Conservation (phyloP, 1,140 invertebrate species). For the Drosophila tani region DNA sequence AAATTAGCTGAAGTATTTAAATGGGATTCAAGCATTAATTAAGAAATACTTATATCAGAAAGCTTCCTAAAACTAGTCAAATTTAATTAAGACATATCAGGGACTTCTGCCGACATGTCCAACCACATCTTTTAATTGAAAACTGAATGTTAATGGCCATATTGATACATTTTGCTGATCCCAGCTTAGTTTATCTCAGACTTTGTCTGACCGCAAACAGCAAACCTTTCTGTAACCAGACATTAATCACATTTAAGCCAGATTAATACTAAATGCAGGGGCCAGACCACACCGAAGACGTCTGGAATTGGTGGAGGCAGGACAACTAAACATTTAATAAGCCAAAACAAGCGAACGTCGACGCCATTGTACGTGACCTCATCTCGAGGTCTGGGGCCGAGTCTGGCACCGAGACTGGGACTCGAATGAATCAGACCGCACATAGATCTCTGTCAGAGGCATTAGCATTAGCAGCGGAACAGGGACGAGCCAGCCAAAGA, state of each 20-base stretch:
- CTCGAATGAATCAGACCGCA: slow-evolving; percentile 74
- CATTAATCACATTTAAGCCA: slow-evolving; percentile 78
- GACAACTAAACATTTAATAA: slow-evolving; percentile 77
- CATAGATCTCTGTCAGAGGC: slow-evolving; percentile 77
- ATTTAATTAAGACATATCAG: not conserved
- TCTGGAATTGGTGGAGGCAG: slow-evolving; percentile 33
- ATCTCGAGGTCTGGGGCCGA: slow-evolving; percentile 43
- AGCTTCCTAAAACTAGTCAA: not conserved
- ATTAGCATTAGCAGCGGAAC: slow-evolving; percentile 71
- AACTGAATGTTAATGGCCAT: slow-evolving; percentile 23
- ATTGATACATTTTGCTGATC: slow-evolving; percentile 31
- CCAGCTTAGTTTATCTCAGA: slow-evolving; percentile 32
- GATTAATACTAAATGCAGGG: slow-evolving; percentile 71
- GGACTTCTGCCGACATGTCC: not conserved
- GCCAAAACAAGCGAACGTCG: slow-evolving; percentile 68
- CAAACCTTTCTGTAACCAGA: slow-evolving; percentile 37
- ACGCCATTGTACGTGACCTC: slow-evolving; percentile 67
- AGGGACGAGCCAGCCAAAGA: slow-evolving; percentile 54
- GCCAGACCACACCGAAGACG: slow-evolving; percentile 22
- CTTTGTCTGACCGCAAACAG: slow-evolving; percentile 23
- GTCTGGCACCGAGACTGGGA: slow-evolving; percentile 29
- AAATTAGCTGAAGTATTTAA: not conserved
- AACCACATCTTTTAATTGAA: slow-evolving; percentile 31
- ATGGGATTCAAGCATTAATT: not conserved
- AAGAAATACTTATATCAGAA: not conserved